These are phyloP conservation scores for Darevskia nairensis DNA, from an alignment of 2,797 vertebrate genomes.

Conservation along the genomic window DNA sequence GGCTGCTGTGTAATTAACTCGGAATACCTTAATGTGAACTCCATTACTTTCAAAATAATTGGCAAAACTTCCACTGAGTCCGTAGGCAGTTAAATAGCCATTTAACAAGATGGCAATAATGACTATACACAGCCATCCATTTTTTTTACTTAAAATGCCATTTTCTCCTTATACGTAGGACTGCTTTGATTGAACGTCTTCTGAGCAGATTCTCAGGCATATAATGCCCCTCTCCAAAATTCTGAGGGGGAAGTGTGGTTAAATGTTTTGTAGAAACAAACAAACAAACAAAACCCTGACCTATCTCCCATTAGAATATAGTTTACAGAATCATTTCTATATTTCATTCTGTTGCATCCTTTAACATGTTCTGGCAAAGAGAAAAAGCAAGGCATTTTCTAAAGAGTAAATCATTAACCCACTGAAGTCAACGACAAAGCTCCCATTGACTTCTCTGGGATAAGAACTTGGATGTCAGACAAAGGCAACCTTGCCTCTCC, in stretches of 20 bases:
- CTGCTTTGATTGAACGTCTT: slow-evolving; percentile 67
- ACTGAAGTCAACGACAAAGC: slow-evolving; percentile 16
- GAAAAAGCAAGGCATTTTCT: slow-evolving; percentile 24
- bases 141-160: slow-evolving; percentile 66
- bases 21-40: slow-evolving; percentile 50
- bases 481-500: slow-evolving; percentile 17
- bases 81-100: slow-evolving; percentile 38
- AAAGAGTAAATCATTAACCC: slow-evolving; percentile 28
- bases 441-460: slow-evolving; percentile 23
- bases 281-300: neutral
- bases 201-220: slow-evolving; percentile 50
- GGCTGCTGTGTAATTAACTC: slow-evolving; percentile 55
- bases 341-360: slow-evolving; percentile 4
- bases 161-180: slow-evolving; percentile 63
- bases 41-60: slow-evolving; percentile 46
- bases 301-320: neutral
- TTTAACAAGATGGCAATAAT: slow-evolving; percentile 25
- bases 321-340: neutral
- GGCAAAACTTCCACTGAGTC: slow-evolving; percentile 19
- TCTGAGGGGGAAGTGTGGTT: neutral
- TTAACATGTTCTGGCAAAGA: neutral
- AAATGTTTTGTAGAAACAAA: neutral
- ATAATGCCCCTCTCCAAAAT: neutral
- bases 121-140: slow-evolving; percentile 18
- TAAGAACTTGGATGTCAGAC: slow-evolving; percentile 20